Evolutionary conservation across 2,888 invertebrate genomes (phyloP), one percentile per base, ranked within the genome.

Genomic region (Cynaeus angustus): DNA sequence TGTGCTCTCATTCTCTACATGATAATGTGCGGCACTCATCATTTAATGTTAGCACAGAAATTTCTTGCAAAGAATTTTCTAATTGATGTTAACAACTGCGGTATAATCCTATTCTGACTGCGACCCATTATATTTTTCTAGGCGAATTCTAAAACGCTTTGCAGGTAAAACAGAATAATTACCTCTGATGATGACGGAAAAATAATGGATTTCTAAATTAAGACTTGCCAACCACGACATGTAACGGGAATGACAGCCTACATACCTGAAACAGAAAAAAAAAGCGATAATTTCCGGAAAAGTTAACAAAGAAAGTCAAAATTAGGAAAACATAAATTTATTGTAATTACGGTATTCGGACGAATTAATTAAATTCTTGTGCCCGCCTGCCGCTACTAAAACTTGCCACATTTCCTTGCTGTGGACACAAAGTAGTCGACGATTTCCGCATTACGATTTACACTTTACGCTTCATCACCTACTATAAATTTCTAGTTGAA

Each of bases 381-480:
- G 46, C 9, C 41, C 41, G 41, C 41, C 41, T 41, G 41, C 41
- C n/a, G 41, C 6, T n/a, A 41, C 13, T 41, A n/a, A 41, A 41
- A n/a, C 41, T 26, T 1, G 26, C 13, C 16, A 16, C 46, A 16
- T 46, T 46, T 46, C 46, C 46, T 12, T 46, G 6, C 8, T 43
- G 52, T 30, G 13, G 14, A 12, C 33, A 37, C 33, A 14, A 28
- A 52, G 55, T 14, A 12, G 33, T 55, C 16, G 55, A 14, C 16
- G 55, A 55, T 37, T 38, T 55, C 38, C 38, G 55, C 10, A 7
- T 55, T 5, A 13, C 55, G 38, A 38, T 55, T 55, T 55, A 38
- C 55, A 37, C 37, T 55, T 55, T 55, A 55, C 55, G 55, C 55
- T 37, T 55, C 55, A 55, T 55, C 55, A 26, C 55, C 55, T 37